phyloP scores from a whole-genome alignment of 2,797 vertebrate species.

The Lerista edwardsae region DNA sequence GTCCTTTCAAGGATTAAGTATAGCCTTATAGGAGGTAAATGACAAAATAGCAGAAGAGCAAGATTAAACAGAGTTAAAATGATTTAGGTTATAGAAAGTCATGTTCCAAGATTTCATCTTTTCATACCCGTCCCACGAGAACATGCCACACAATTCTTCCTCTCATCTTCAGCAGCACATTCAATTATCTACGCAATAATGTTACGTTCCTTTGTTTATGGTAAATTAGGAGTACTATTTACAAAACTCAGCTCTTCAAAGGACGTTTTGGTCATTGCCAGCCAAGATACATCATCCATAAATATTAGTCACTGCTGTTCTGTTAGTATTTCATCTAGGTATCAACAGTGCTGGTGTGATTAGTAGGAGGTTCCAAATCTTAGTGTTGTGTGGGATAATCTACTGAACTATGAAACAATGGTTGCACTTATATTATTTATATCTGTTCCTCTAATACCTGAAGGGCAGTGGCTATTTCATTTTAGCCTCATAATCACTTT shows the following conservation, averaged over 20 bases:
- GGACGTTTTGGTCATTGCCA: background rate
- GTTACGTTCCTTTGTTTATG: background rate
- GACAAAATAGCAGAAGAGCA: background rate
- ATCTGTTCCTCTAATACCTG: background rate
- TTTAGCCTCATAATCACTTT: background rate
- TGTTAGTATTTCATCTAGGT: constrained; percentile 33
- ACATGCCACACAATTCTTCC: constrained; percentile 9
- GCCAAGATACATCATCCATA: background rate
- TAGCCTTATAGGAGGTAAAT: background rate
- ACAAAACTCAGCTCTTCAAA: background rate
- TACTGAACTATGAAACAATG: background rate
- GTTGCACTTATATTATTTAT: background rate
- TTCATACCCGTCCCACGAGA: background rate
- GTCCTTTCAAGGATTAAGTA: background rate
- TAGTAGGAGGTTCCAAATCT: constrained; percentile 6
- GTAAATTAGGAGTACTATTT: background rate
- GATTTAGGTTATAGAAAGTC: background rate
- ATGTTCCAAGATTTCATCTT: background rate
- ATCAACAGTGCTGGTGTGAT: constrained; percentile 44
- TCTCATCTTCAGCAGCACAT: constrained; percentile 42
- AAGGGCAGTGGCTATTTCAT: background rate
- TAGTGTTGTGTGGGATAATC: background rate
- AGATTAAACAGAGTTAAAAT: background rate
- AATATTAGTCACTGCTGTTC: constrained; percentile 30
- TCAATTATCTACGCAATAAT: constrained; percentile 44